phyloP scores from a whole-genome alignment of 2,888 invertebrate genomes.

The Herminia tarsipennalis region DNA sequence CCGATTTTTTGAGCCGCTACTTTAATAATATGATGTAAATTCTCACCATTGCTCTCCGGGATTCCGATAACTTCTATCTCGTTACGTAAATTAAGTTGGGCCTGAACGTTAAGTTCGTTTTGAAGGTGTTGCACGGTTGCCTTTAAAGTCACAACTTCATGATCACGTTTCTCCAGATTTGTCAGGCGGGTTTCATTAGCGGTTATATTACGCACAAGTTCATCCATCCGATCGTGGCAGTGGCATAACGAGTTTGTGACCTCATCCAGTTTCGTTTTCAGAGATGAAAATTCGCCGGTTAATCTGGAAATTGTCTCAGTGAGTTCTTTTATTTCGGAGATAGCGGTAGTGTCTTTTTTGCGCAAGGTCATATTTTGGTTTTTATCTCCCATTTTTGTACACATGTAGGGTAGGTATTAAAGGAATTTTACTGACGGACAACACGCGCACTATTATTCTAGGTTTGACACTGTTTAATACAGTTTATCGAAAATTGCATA shows the following conservation, averaged over 20 bases:
- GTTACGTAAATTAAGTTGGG: slow-evolving; percentile 21
- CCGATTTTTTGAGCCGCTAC: slow-evolving; percentile 23
- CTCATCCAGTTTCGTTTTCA: slow-evolving; percentile 3
- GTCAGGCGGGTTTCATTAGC: not conserved
- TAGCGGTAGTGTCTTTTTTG: too few relatives aligned
- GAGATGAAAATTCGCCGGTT: slow-evolving; percentile 2
- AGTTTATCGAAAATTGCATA: too few relatives aligned
- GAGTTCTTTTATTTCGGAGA: too few relatives aligned
- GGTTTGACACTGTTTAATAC: too few relatives aligned
- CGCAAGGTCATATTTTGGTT: too few relatives aligned
- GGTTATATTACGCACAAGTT: slow-evolving; percentile 1
- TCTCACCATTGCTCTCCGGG: slow-evolving; percentile 24
- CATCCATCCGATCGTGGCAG: slow-evolving; percentile 5
- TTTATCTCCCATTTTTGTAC: too few relatives aligned
- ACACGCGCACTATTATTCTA: too few relatives aligned
- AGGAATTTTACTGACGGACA: too few relatives aligned
- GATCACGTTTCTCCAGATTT: slow-evolving; percentile 2
- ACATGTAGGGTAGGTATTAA: too few relatives aligned
- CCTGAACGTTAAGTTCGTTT: slow-evolving; percentile 17
- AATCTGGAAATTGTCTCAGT: slow-evolving; percentile 3
- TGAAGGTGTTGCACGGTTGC: slow-evolving; percentile 9
- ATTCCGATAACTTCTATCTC: slow-evolving; percentile 32
- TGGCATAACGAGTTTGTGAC: slow-evolving; percentile 3
- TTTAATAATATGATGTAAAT: slow-evolving; percentile 17
- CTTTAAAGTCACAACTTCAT: not conserved